Conservation (phyloP, 2,797 vertebrate species). For the Anomalospiza imberbis region DNA sequence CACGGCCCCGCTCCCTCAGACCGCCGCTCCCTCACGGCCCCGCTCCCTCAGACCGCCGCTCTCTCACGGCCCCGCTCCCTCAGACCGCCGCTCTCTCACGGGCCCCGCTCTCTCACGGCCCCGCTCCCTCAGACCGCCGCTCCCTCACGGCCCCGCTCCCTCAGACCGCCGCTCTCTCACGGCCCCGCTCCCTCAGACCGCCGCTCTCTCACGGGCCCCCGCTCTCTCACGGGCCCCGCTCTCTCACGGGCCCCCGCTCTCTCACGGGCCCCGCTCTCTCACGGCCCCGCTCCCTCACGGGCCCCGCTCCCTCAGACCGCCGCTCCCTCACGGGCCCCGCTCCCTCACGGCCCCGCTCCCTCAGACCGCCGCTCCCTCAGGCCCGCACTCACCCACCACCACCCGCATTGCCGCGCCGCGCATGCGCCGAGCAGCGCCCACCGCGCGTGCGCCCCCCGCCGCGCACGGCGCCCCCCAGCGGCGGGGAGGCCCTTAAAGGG, state of each 20-base stretch:
- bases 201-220: not conserved
- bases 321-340: too few species aligned
- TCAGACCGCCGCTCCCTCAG: not conserved
- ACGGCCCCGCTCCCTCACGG: not conserved
- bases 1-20: not conserved
- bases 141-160: too few species aligned
- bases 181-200: too few species aligned
- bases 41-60: too few species aligned
- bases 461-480: not conserved
- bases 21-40: too few species aligned
- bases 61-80: not conserved
- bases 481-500: not conserved
- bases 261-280: too few species aligned
- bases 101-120: not conserved
- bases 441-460: not conserved
- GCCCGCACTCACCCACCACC: not conserved
- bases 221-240: not conserved
- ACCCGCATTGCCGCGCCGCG: not conserved
- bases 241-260: too few species aligned
- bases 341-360: not conserved
- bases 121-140: too few species aligned
- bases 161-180: too few species aligned
- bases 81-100: too few species aligned
- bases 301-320: rapidly evolving
- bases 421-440: not conserved